phyloP scores from a whole-genome alignment of 2,113 vertebrate species.

The Rynchops niger region DNA sequence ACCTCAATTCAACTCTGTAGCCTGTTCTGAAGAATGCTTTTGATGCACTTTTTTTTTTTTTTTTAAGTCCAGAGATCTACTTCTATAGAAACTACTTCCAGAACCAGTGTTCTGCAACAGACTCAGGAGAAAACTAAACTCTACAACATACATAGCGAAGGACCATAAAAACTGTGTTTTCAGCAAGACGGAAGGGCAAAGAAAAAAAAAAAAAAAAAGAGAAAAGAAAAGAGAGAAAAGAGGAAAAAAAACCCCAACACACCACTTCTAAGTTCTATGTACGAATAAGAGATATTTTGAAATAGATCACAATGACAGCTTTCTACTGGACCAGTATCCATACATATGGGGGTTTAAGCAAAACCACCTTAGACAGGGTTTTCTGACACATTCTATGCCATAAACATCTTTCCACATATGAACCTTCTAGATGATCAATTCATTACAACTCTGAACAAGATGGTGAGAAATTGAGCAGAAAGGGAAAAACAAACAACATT shows the following conservation, averaged over 20 bases:
- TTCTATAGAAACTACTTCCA: conserved; percentile 32
- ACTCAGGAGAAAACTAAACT: neutral
- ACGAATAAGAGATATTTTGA: neutral
- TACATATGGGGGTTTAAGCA: neutral
- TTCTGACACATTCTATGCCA: neutral
- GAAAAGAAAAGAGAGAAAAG: neutral
- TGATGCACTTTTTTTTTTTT: neutral
- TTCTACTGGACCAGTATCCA: neutral
- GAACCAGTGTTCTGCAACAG: conserved; percentile 10
- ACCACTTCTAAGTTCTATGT: neutral
- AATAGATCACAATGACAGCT: neutral
- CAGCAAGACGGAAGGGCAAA: neutral
- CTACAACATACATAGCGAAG: neutral
- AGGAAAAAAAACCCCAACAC: neutral
- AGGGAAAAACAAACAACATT: neutral
- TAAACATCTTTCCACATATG: neutral
- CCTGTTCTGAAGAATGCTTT: conserved; percentile 15
- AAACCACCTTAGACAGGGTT: neutral
- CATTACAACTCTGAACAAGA: neutral
- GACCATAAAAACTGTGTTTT: neutral
- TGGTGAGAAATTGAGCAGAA: neutral
- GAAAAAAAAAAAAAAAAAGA: neutral
- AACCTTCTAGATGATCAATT: neutral
- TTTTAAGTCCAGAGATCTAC: conserved; percentile 32
- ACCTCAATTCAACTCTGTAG: conserved; percentile 41